A percentile compares a stretch with the other conserved stretches of the same genome.
Conservation (phyloP, 1,140 invertebrate species). For the Neocloeon triangulifer region DNA sequence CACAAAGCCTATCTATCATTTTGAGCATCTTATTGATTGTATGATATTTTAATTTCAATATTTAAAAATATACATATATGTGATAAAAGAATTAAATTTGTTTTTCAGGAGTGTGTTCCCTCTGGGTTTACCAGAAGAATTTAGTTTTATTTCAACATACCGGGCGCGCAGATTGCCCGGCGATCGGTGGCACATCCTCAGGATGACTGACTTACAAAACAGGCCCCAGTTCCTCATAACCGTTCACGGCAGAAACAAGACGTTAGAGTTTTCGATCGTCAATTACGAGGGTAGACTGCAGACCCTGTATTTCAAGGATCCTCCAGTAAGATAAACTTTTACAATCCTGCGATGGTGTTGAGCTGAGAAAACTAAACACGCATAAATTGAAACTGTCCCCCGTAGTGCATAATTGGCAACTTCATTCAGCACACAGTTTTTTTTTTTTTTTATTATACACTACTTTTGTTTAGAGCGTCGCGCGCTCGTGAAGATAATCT, state of each 20-base stretch:
- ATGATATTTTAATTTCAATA: too few relatives aligned
- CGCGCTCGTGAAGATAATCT: too few relatives aligned
- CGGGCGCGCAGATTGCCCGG: conserved; percentile 29
- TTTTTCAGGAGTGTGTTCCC: conserved; percentile 35
- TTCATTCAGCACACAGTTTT: too few relatives aligned
- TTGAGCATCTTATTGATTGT: too few relatives aligned
- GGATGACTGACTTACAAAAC: conserved; percentile 30
- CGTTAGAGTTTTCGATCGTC: conserved; percentile 34
- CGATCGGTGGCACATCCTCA: conserved; percentile 42
- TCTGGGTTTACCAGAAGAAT: conserved; percentile 40
- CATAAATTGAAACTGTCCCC: too few relatives aligned
- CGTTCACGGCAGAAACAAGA: conserved; percentile 33
- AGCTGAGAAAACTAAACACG: too few relatives aligned
- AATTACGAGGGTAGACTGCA: conserved; percentile 31
- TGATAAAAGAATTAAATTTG: conserved; percentile 6
- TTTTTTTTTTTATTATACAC: too few relatives aligned
- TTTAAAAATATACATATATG: neutral
- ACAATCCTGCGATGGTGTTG: too few relatives aligned
- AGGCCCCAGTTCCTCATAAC: conserved; percentile 41
- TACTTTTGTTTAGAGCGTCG: too few relatives aligned
- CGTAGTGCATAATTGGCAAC: too few relatives aligned
- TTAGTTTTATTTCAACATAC: conserved; percentile 44
- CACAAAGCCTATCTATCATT: too few relatives aligned
- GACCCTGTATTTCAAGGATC: conserved; percentile 29
- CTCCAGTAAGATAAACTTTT: conserved; percentile 24